phyloP scores from a whole-genome alignment of 53 echinoderm and acorn worm species.

The Hippasteria phrygiana region DNA sequence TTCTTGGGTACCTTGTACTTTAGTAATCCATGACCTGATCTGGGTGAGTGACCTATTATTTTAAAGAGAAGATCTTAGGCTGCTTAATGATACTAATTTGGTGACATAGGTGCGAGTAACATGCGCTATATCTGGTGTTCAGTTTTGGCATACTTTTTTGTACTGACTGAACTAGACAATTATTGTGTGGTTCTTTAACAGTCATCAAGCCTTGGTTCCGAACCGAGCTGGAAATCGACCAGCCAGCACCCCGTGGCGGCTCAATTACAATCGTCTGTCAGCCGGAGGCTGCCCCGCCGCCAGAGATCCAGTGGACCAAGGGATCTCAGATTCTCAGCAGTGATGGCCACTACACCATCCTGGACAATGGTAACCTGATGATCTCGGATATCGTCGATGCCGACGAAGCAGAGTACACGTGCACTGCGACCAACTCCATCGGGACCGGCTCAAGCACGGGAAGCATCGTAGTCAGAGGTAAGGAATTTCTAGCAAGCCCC shows the following conservation, averaged over 20 bases:
- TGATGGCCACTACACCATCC: conserved; percentile 60
- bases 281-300: conserved; percentile 85
- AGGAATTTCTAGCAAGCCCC: no score
- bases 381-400: conserved; percentile 67
- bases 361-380: conserved; percentile 73
- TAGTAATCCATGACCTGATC: no score
- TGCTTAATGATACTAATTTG: no score
- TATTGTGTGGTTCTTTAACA: no score
- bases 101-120: no score
- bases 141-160: no score
- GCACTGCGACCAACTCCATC: conserved; percentile 73
- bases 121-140: no score
- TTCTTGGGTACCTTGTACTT: no score
- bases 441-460: conserved; percentile 66
- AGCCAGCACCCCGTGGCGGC: conserved; percentile 85
- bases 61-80: no score
- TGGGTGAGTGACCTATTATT: no score
- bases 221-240: conserved; percentile 56
- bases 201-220: conserved; percentile 82
- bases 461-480: conserved; percentile 79
- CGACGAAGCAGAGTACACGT: conserved; percentile 84
- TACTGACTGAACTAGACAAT: no score
- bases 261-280: conserved; percentile 76
- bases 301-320: conserved; percentile 75
- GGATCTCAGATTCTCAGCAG: conserved; percentile 36